Percentiles rank a stretch among this genome's conserved stretches.
Conservation (phyloP, 2,888 invertebrate species). For the Halictus ligatus region DNA sequence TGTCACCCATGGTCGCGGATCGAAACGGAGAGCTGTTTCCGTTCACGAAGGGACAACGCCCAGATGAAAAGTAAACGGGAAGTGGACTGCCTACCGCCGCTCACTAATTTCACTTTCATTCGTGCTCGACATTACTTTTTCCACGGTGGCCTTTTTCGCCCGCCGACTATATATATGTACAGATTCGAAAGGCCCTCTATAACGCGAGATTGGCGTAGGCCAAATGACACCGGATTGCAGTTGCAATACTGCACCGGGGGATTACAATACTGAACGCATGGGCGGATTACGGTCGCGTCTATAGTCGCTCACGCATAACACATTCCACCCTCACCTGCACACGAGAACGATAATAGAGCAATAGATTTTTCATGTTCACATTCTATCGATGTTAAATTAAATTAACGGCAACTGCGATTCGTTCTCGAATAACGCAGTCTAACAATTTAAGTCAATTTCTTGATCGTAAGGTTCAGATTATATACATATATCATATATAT, state of each 20-base stretch:
- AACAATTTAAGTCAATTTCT: not conserved
- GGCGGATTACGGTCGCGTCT: not conserved
- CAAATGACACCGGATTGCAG: conserved; percentile 21
- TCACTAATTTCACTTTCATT: conserved; percentile 79
- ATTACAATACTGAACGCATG: conserved; percentile 7
- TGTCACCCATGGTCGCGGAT: conserved; percentile 77
- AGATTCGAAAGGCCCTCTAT: conserved; percentile 29
- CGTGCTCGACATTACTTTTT: conserved; percentile 68
- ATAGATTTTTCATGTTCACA: not conserved
- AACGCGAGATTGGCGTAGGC: conserved; percentile 19
- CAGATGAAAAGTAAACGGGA: conserved; percentile 69
- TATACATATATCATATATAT: too few relatives aligned
- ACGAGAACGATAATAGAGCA: not conserved
- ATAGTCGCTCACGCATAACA: not conserved
- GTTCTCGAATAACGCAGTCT: not conserved
- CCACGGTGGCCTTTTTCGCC: conserved; percentile 51
- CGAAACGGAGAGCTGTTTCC: conserved; percentile 62
- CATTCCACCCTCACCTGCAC: conserved; percentile 1
- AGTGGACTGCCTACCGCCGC: conserved; percentile 57
- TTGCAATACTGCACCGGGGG: conserved; percentile 5
- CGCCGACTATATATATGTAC: conserved; percentile 28
- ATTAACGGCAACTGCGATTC: not conserved
- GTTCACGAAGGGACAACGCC: conserved; percentile 74
- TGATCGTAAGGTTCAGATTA: not conserved
- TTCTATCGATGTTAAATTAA: not conserved